Evolutionary conservation across 2,888 invertebrate genomes (phyloP), one percentile per base, ranked within the genome.

Genomic region (Therioaphis trifolii): DNA sequence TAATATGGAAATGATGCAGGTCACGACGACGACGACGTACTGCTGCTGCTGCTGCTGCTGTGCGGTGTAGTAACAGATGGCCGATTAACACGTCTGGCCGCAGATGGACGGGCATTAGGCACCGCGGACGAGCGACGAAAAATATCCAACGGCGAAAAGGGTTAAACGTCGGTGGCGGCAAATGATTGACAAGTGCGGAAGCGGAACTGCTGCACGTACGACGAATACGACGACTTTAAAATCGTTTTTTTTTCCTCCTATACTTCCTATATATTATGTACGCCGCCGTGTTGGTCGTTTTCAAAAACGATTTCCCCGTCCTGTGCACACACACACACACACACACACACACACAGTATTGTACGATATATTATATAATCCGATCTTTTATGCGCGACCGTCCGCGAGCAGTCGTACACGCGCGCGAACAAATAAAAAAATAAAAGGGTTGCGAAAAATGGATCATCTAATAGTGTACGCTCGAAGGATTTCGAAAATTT

Each of bases 121-220:
- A 79, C 58, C 55, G 29, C 58, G 72, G 7, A n/a, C n/a, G n/a
- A n/a, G n/a, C n/a, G n/a, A n/a, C n/a, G n/a, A 79, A 80, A 80
- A 80, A 80, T 80, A 80, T 72, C 72, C 80, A 7, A 72, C 80
- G 80, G 80, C 58, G 63, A 72, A 63, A 82, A 82, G 80, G 80
- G 80, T 80, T 35, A 35, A 24, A 29, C 4, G 14, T 7, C 9
- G 24, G 43, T 58, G 58, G 40, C 49, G 71, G 4, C 61, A 72
- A 52, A 72, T 82, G 80, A 82, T 82, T 82, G 80, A 82, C 80
- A 82, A 72, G 80, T 72, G 72, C 63, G 80, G 80, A 82, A 72
- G 63, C 80, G 80, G 72, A 72, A 82, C 14, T 7, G n/a, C 58
- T 12, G 1, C 29, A 15, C 9, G n/a, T 1, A 15, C 18, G 0